Percentiles rank a stretch among this genome's conserved stretches.
These are phyloP conservation scores for Lanius ludovicianus DNA, from an alignment of 2,113 vertebrate species.

Conservation along the genomic window DNA sequence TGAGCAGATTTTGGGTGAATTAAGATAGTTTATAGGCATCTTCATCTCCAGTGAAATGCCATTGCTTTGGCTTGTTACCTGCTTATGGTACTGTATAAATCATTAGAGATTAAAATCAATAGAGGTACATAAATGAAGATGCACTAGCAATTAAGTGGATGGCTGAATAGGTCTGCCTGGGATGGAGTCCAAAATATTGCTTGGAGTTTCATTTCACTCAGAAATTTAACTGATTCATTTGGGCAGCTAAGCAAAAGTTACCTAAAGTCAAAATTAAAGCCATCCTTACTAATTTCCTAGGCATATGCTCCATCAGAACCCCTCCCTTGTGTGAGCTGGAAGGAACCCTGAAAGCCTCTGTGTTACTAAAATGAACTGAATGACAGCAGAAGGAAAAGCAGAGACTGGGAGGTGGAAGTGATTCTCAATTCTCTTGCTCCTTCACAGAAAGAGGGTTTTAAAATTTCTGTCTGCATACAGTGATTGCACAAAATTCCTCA, in stretches of 20 bases:
- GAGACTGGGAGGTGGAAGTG: neutral
- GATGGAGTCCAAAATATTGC: constrained; percentile 34
- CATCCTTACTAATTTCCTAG: neutral
- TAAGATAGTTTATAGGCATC: neutral
- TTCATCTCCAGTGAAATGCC: constrained; percentile 1
- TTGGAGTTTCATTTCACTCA: neutral
- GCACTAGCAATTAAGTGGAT: constrained; percentile 38
- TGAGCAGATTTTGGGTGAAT: neutral
- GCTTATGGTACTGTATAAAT: constrained; percentile 24
- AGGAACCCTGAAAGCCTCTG: neutral
- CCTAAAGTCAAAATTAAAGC: neutral
- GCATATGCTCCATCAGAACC: neutral
- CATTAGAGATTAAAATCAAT: constrained; percentile 55
- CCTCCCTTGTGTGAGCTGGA: neutral
- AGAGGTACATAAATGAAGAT: constrained; percentile 56
- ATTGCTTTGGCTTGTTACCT: constrained; percentile 29
- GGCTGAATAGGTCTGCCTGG: constrained; percentile 25
- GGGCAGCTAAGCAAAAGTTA: neutral
- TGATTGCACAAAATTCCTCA: neutral
- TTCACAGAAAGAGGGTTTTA: neutral
- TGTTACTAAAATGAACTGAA: neutral
- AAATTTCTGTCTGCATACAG: neutral
- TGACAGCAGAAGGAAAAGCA: neutral
- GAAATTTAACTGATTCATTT: constrained; percentile 43
- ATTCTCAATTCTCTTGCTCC: neutral